Evolutionary conservation across 2,888 invertebrate genomes (phyloP), one percentile per base, ranked within the genome.

Genomic region (Plutella xylostella): DNA sequence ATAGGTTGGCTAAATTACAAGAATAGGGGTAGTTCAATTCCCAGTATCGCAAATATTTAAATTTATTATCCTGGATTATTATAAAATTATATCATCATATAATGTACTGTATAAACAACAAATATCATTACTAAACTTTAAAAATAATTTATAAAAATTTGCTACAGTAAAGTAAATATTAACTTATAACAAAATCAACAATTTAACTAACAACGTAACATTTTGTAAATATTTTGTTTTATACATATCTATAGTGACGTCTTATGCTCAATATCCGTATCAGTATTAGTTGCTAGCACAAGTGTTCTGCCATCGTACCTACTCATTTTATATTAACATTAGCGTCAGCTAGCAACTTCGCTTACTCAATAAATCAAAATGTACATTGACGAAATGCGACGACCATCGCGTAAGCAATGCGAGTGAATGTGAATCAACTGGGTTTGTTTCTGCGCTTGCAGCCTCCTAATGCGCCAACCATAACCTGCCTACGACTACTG

Each of bases 301-400:
- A 61, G 20, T 14, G 61, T 65, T 65, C 63, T 63, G 42, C 53
- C 60, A 54, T 60, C 65, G 70, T 72, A 74, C 72, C 72, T 72
- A 74, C 72, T 72, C 73, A 72, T 74, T 74, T 71, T 68, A 72
- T 59, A 62, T 63, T 67, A n/a, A n/a, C n/a, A n/a, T n/a, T n/a
- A n/a, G n/a, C n/a, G n/a, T n/a, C n/a, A n/a, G n/a, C n/a, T n/a
- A n/a, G n/a, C n/a, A n/a, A n/a, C n/a, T n/a, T n/a, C n/a, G n/a
- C n/a, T n/a, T n/a, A n/a, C n/a, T n/a, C n/a, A n/a, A n/a, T n/a
- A n/a, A n/a, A n/a, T n/a, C n/a, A n/a, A n/a, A n/a, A n/a, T n/a
- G n/a, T n/a, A n/a, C n/a, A n/a, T n/a, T n/a, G n/a, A n/a, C n/a
- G n/a, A n/a, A n/a, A n/a, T n/a, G n/a, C n/a, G n/a, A n/a, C n/a